Conservation (phyloP, 1,140 invertebrate species). For the Pseudomyrmex dendroicus region DNA sequence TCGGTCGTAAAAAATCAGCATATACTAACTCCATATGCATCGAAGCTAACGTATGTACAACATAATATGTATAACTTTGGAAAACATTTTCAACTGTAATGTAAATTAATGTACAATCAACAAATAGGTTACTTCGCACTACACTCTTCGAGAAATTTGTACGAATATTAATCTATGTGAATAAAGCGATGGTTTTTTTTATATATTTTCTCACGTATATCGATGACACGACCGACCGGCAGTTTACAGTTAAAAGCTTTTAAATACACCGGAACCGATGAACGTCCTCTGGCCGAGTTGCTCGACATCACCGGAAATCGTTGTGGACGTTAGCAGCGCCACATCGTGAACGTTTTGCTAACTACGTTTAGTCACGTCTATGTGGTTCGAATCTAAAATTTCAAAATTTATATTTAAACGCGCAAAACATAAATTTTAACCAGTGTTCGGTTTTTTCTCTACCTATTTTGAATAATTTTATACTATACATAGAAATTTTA, state of each 20-base stretch:
- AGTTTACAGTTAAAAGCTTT: slow-evolving; percentile 31
- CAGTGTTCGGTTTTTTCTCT: no score
- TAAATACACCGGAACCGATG: slow-evolving; percentile 9
- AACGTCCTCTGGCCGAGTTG: slow-evolving; percentile 8
- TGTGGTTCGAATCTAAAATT: no score
- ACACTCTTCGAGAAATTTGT: background rate
- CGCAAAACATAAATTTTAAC: no score
- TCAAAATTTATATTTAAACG: no score
- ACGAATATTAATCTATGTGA: background rate
- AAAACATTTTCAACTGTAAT: no score
- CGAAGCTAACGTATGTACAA: background rate
- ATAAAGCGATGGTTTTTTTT: background rate
- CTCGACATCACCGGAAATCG: background rate
- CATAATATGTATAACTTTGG: background rate
- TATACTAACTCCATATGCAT: background rate
- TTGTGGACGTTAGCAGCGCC: background rate
- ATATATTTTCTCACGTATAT: background rate
- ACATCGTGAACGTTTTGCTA: no score
- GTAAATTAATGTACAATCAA: background rate
- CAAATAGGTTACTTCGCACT: background rate
- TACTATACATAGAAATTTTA: background rate
- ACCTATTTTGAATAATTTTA: no score
- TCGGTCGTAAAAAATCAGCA: background rate
- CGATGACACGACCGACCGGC: background rate
- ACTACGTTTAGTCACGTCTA: no score